Evolutionary conservation across 2,113 vertebrate genomes (phyloP).

Genomic region (Zosterops pallidus): DNA sequence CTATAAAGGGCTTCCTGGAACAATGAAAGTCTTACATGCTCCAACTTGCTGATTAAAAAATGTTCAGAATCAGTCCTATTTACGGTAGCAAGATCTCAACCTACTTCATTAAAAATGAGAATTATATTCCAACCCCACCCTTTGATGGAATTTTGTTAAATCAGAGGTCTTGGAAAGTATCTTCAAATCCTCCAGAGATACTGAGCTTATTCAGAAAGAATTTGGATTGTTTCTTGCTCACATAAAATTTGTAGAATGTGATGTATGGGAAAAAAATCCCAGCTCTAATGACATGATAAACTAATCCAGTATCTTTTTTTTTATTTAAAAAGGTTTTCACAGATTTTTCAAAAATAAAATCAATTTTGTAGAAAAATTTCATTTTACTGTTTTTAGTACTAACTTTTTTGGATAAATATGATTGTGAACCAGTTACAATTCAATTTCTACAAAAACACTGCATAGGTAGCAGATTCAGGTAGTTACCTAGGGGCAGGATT

Average conservation of each 20-base stretch:
- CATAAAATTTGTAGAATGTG: not conserved
- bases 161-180: not conserved
- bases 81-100: not conserved
- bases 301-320: not conserved
- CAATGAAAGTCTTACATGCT: not conserved
- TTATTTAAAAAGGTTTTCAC: not conserved
- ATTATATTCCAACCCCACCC: not conserved
- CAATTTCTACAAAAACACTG: not conserved
- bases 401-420: not conserved
- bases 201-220: not conserved
- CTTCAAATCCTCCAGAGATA: not conserved
- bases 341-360: not conserved
- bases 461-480: not conserved
- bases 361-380: not conserved
- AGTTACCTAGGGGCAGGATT: not conserved
- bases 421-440: not conserved
- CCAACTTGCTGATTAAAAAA: not conserved
- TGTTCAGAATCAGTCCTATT: not conserved
- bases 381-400: not conserved
- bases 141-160: not conserved
- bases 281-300: not conserved
- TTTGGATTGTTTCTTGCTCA: not conserved
- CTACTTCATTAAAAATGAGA: not conserved
- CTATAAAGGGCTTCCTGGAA: not conserved
- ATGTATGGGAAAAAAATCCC: not conserved